A percentile compares a stretch with the other conserved stretches of the same genome.
phyloP scores from a whole-genome alignment of 1,140 invertebrate species.

The Rhagoletis zephyria region DNA sequence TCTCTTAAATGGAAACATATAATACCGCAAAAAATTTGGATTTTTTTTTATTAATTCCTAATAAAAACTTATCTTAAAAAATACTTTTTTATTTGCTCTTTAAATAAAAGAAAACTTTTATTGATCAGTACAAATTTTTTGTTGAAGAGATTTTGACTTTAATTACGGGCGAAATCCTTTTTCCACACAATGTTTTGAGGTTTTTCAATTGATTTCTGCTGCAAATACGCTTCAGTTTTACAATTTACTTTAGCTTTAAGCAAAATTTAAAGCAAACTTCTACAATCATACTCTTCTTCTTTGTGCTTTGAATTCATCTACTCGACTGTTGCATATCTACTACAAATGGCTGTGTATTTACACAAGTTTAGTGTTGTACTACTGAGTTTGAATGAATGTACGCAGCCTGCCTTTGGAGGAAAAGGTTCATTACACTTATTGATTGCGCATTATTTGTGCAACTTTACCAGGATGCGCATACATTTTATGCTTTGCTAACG shows the following conservation, averaged over 20 bases:
- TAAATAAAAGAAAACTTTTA: too few relatives aligned
- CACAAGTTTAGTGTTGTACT: slow-evolving; percentile 25
- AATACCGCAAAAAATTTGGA: too few relatives aligned
- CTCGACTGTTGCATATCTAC: not conserved
- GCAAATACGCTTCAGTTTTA: not conserved
- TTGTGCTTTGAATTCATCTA: not conserved
- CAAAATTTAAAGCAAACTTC: not conserved
- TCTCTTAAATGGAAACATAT: too few relatives aligned
- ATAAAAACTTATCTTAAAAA: too few relatives aligned
- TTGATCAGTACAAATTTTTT: too few relatives aligned
- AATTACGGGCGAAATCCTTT: too few relatives aligned
- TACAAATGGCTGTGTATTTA: not conserved
- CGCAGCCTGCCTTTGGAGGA: not conserved
- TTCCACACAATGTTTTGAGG: too few relatives aligned
- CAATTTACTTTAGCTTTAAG: not conserved
- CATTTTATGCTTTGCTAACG: slow-evolving; percentile 7
- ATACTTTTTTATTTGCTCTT: too few relatives aligned
- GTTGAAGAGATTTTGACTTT: too few relatives aligned
- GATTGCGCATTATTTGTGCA: slow-evolving; percentile 48
- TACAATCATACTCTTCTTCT: not conserved
- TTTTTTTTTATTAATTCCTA: too few relatives aligned
- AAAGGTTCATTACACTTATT: slow-evolving; percentile 48
- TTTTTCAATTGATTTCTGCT: not conserved
- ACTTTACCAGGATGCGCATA: slow-evolving; percentile 13
- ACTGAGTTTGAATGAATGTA: not conserved